phyloP scores from a whole-genome alignment of 2,113 vertebrate species.

The Lepisosteus oculatus region DNA sequence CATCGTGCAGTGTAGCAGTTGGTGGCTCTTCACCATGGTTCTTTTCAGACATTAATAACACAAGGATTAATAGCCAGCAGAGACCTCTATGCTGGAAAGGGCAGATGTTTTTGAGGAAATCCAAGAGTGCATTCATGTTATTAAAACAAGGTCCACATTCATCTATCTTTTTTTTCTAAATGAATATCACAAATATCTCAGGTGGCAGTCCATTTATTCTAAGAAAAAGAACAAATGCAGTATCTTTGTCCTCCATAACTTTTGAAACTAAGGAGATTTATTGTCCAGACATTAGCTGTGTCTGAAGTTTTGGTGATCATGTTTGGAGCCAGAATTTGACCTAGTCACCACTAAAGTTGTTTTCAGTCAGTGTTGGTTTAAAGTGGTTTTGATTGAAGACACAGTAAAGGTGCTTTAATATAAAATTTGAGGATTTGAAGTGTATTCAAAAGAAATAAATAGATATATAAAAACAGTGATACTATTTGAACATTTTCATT shows the following conservation, averaged over 20 bases:
- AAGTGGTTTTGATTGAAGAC: too few species aligned
- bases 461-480: too few species aligned
- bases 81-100: not conserved
- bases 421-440: too few species aligned
- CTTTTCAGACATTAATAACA: conserved; percentile 2
- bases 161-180: not conserved
- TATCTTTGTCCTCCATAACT: not conserved
- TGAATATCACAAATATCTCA: not conserved
- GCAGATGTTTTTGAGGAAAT: not conserved
- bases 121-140: not conserved
- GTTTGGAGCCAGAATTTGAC: not conserved
- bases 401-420: too few species aligned
- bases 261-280: conserved; percentile 5
- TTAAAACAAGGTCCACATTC: not conserved
- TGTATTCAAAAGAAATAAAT: too few species aligned
- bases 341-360: too few species aligned
- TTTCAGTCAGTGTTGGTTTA: too few species aligned
- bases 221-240: not conserved
- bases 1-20: not conserved
- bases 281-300: not conserved
- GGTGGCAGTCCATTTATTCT: not conserved
- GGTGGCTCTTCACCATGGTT: not conserved
- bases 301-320: not conserved
- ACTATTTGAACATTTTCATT: too few species aligned
- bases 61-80: not conserved